Conservation (phyloP, 2,113 vertebrate genomes). For the Amphiprion percula region DNA sequence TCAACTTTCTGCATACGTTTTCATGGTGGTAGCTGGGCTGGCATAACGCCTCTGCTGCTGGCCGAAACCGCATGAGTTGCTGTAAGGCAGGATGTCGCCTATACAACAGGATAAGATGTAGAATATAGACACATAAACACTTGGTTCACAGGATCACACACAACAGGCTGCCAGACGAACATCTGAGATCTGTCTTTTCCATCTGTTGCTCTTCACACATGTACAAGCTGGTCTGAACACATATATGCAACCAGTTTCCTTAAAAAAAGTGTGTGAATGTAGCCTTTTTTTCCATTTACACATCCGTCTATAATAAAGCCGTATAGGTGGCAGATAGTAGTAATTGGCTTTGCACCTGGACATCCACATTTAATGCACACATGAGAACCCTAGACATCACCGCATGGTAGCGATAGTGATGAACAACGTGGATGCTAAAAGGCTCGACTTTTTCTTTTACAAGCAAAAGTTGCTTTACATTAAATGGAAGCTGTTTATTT, state of each 20-base stretch:
- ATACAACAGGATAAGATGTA: neutral
- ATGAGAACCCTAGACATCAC: no score
- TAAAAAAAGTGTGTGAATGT: no score
- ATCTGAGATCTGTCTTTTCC: neutral
- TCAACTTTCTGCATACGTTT: neutral
- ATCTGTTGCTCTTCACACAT: neutral
- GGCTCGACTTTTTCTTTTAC: no score
- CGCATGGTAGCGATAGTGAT: no score
- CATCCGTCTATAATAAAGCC: no score
- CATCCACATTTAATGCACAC: no score
- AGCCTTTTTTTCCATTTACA: no score
- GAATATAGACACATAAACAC: neutral
- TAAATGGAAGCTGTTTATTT: no score
- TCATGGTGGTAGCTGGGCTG: neutral
- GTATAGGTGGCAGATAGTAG: no score
- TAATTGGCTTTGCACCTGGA: no score
- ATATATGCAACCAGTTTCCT: neutral
- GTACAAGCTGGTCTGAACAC: neutral
- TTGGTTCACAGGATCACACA: slow-evolving; percentile 8
- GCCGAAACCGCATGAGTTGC: neutral
- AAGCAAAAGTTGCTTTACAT: no score
- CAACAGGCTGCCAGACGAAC: slow-evolving; percentile 20
- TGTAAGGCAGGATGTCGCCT: neutral
- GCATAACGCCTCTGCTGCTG: neutral
- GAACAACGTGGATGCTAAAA: no score